Evolutionary conservation across 2,888 invertebrate species (phyloP).

Genomic region (Cephonodes hylas): DNA sequence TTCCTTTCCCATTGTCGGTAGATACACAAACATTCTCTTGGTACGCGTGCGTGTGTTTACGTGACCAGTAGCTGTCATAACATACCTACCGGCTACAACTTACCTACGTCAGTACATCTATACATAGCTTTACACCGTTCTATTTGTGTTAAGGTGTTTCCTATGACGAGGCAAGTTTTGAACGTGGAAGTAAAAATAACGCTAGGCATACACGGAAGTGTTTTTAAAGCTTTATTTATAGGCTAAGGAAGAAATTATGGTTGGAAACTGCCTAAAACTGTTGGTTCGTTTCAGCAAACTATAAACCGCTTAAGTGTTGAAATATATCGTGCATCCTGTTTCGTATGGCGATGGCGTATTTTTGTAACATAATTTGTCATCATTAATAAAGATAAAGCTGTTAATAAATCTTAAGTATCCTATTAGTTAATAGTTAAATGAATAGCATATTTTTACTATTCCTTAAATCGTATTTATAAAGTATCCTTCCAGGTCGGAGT

Average conservation of each 20-base stretch:
- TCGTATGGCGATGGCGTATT: neutral
- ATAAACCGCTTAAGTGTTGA: neutral
- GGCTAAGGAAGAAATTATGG: no score
- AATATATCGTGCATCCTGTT: neutral
- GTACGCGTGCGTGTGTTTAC: slow-evolving; percentile 65
- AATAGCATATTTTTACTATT: no score
- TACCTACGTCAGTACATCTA: neutral
- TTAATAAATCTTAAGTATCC: no score
- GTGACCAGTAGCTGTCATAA: slow-evolving; percentile 69
- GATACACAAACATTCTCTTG: slow-evolving; percentile 55
- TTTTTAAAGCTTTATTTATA: no score
- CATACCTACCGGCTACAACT: slow-evolving; percentile 23
- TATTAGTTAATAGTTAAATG: no score
- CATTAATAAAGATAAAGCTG: neutral
- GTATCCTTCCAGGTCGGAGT: no score
- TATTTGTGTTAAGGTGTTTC: no score
- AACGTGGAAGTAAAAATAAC: neutral
- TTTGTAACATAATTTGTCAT: neutral
- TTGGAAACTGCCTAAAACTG: neutral
- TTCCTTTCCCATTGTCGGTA: slow-evolving; percentile 32
- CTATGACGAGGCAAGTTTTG: neutral
- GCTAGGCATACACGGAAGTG: neutral
- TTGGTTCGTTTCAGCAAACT: neutral
- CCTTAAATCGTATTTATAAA: no score
- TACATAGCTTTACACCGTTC: neutral